Conservation (phyloP, 2,797 vertebrate species). For the Cuculus canorus region DNA sequence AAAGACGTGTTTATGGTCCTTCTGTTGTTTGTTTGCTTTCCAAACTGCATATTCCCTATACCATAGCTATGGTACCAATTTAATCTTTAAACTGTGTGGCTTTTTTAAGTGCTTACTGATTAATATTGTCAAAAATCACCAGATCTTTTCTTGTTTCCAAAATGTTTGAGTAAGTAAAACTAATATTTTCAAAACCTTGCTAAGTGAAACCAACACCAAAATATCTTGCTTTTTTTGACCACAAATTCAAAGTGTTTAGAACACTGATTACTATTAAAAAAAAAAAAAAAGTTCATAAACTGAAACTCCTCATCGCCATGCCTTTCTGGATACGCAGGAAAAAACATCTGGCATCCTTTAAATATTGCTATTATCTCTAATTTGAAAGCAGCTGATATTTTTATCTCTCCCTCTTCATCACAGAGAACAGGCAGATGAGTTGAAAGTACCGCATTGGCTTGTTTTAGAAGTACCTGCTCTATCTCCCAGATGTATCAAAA, state of each 20-base stretch:
- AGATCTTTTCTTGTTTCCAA: not conserved
- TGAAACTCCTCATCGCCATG: not conserved
- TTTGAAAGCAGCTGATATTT: not conserved
- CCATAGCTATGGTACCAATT: not conserved
- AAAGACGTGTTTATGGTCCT: constrained; percentile 17
- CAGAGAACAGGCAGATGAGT: not conserved
- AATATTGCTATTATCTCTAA: not conserved
- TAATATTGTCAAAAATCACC: not conserved
- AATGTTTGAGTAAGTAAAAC: not conserved
- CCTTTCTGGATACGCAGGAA: not conserved
- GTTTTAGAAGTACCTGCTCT: not conserved
- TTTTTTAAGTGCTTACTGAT: not conserved
- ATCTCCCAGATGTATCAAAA: not conserved
- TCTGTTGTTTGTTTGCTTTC: constrained; percentile 20
- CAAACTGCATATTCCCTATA: not conserved
- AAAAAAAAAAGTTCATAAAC: not conserved
- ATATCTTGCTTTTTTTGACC: not conserved
- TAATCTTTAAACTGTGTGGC: not conserved
- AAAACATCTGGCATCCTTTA: not conserved
- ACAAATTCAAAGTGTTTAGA: not conserved
- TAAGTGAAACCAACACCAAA: not conserved
- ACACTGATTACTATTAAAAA: not conserved
- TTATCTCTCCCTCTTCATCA: not conserved
- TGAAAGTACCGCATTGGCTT: not conserved
- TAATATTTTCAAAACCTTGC: not conserved